phyloP scores from a whole-genome alignment of 2,113 vertebrate species.

The Zapornia atra region DNA sequence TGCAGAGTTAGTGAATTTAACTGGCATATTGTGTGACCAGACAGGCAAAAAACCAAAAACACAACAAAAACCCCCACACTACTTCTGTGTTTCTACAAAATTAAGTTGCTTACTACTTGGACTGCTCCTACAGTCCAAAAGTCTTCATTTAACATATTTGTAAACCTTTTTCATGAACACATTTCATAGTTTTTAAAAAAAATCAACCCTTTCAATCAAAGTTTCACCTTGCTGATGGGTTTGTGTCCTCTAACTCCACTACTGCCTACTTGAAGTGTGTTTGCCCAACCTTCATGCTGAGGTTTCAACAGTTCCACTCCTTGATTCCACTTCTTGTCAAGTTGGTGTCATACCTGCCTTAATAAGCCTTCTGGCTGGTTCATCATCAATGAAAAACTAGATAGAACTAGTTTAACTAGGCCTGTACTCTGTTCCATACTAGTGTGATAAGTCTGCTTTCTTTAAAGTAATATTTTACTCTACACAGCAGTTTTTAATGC shows the following conservation, averaged over 20 bases:
- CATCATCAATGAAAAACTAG: not conserved
- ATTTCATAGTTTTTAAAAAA: not conserved
- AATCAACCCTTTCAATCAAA: not conserved
- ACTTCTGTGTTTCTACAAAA: not conserved
- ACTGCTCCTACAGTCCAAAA: not conserved
- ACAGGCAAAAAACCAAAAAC: not conserved
- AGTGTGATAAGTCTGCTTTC: not conserved
- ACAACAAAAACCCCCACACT: not conserved
- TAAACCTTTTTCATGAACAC: not conserved
- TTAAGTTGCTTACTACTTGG: not conserved
- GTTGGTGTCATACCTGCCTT: not conserved
- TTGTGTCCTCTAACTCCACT: not conserved
- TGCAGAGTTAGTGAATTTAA: not conserved
- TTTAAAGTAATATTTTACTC: not conserved
- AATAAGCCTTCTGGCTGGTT: not conserved
- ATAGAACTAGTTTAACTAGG: not conserved
- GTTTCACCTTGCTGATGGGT: not conserved
- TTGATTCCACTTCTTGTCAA: accelerated
- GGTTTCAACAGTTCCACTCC: not conserved
- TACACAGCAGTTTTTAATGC: not conserved
- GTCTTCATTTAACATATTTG: not conserved
- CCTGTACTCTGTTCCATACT: not conserved
- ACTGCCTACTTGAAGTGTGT: not conserved
- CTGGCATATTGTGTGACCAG: not conserved
- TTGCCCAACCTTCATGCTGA: not conserved